These are phyloP conservation scores for Dryomyza anilis DNA, from an alignment of 2,888 invertebrate species.

Conservation along the genomic window DNA sequence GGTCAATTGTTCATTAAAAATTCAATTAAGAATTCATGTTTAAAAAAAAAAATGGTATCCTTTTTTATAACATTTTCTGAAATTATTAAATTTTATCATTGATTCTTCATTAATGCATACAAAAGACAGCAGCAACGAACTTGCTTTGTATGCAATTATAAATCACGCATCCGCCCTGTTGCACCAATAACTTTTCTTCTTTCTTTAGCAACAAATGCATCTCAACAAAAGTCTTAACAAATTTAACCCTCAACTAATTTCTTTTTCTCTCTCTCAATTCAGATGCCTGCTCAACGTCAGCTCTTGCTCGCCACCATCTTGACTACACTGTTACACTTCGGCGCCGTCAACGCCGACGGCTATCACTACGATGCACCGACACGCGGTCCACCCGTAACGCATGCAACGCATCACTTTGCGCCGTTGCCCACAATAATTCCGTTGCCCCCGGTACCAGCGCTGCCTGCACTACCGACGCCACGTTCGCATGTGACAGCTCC, in stretches of 20 bases:
- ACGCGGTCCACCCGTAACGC: slow-evolving; percentile 30
- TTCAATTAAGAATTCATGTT: too few relatives aligned
- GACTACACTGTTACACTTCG: neutral
- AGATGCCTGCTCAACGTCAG: slow-evolving; percentile 38
- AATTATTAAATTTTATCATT: too few relatives aligned
- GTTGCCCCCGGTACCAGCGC: slow-evolving; percentile 50
- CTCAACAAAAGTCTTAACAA: too few relatives aligned
- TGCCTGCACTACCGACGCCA: slow-evolving; percentile 50
- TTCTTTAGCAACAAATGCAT: too few relatives aligned
- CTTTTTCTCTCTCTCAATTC: slow-evolving; percentile 18
- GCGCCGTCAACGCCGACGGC: slow-evolving; percentile 34
- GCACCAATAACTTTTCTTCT: too few relatives aligned
- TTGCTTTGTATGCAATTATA: too few relatives aligned
- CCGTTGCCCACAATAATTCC: slow-evolving; percentile 49
- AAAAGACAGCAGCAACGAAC: too few relatives aligned
- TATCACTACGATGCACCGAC: slow-evolving; percentile 51
- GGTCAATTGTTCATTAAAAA: too few relatives aligned
- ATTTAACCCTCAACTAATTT: neutral
- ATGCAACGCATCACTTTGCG: slow-evolving; percentile 44
- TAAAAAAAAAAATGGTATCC: too few relatives aligned
- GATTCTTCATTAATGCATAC: too few relatives aligned
- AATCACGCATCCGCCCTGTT: too few relatives aligned
- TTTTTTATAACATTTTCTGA: too few relatives aligned
- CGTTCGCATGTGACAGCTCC: slow-evolving; percentile 23
- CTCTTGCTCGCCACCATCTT: slow-evolving; percentile 3